Percentiles rank a stretch among this genome's conserved stretches.
Evolutionary conservation across 2,113 vertebrate genomes (phyloP).

Genomic region (Tylochromis polylepis): DNA sequence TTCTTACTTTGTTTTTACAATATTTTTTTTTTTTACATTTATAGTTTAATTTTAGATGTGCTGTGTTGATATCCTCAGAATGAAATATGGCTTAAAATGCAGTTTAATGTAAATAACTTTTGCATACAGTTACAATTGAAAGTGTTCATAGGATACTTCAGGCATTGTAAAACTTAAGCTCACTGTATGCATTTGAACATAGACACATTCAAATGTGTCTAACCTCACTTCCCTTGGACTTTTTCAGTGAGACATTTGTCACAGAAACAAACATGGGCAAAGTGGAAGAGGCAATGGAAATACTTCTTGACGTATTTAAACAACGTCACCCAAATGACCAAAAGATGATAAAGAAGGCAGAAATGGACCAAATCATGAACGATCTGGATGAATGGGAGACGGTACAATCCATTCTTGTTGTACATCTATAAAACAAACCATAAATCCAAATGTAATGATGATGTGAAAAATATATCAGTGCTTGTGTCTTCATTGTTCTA

Average conservation of each 20-base stretch:
- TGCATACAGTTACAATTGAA: neutral
- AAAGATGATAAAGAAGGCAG: neutral
- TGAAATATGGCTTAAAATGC: neutral
- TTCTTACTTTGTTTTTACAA: neutral
- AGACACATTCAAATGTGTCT: neutral
- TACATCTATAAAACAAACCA: neutral
- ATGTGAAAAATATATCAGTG: neutral
- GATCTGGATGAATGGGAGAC: rapidly evolving
- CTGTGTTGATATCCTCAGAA: neutral
- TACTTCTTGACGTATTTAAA: neutral
- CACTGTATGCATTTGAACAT: neutral
- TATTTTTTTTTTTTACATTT: neutral
- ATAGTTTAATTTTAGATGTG: neutral
- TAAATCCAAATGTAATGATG: neutral
- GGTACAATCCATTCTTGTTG: neutral
- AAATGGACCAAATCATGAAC: neutral
- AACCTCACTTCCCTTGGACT: neutral
- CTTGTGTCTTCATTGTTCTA: neutral
- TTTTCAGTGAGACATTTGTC: neutral
- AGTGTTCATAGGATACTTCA: too few relatives aligned
- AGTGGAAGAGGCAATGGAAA: neutral
- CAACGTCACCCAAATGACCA: neutral
- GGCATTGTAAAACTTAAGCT: too few relatives aligned
- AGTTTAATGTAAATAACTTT: neutral
- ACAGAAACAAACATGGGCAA: neutral